These are phyloP conservation scores for Micronycteris hirsuta DNA, from an alignment of 2,113 vertebrate species.

Conservation along the genomic window DNA sequence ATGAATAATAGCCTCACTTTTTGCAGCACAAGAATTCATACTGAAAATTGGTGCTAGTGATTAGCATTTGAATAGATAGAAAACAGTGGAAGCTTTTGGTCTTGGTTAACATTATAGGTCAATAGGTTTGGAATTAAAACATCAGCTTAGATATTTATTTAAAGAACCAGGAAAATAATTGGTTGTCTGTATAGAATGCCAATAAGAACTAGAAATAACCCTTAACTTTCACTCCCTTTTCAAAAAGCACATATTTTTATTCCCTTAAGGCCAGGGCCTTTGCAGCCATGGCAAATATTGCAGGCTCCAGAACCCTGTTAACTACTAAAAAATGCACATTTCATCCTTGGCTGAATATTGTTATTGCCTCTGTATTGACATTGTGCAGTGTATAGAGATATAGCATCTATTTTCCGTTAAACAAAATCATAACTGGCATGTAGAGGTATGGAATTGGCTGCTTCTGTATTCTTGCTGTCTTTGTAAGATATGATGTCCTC, in stretches of 20 bases:
- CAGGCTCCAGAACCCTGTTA: background rate
- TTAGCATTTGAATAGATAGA: background rate
- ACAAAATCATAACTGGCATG: slow-evolving; percentile 29
- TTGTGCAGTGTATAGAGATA: background rate
- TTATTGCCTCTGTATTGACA: slow-evolving; percentile 35
- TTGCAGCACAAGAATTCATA: background rate
- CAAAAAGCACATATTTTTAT: background rate
- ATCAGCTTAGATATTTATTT: slow-evolving; percentile 20
- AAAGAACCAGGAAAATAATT: background rate
- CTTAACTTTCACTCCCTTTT: background rate
- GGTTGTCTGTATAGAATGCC: background rate
- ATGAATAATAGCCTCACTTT: background rate
- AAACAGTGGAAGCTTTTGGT: background rate
- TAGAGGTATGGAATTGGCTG: background rate
- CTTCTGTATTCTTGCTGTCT: background rate
- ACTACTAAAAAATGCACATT: slow-evolving; percentile 44
- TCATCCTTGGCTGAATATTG: slow-evolving; percentile 28
- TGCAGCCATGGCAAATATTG: background rate
- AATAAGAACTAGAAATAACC: background rate
- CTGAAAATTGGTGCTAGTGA: background rate
- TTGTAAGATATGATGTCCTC: background rate
- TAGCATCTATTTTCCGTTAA: slow-evolving; percentile 47
- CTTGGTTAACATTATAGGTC: background rate
- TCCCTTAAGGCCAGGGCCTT: background rate
- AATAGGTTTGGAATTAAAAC: background rate